These are phyloP conservation scores for Crocodylus rhombifer DNA, from an alignment of 2,797 vertebrate genomes.

Conservation along the genomic window DNA sequence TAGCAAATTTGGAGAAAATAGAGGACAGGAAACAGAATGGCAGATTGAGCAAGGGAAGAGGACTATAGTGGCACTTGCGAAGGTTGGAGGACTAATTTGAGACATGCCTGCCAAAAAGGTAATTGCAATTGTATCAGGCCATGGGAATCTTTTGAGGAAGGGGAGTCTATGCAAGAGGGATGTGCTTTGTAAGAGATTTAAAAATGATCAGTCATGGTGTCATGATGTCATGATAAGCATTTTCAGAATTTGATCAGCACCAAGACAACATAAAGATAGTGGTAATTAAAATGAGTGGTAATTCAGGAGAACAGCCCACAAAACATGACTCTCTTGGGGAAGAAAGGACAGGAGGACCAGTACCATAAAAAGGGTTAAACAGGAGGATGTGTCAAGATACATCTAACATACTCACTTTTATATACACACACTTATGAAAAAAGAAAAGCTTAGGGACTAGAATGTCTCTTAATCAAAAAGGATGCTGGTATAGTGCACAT, in stretches of 20 bases:
- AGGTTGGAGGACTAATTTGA: no score
- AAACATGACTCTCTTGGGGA: background rate
- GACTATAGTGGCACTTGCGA: no score
- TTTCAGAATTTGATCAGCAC: background rate
- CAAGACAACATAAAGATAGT: background rate
- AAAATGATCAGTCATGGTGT: no score
- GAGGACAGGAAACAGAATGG: no score
- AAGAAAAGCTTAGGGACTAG: background rate
- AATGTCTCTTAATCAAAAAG: background rate
- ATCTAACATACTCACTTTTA: background rate
- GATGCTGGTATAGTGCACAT: background rate
- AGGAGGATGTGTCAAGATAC: background rate
- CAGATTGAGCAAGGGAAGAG: no score
- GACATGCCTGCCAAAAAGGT: no score
- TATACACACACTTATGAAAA: background rate
- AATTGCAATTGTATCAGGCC: background rate
- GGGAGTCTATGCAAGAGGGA: background rate
- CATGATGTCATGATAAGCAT: no score
- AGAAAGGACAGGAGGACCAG: background rate
- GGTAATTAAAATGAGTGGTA: background rate
- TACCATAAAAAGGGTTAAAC: background rate
- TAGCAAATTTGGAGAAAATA: no score
- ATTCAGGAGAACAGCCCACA: background rate
- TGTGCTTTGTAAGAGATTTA: no score
- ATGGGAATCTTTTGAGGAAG: background rate